Percentiles rank a stretch among this genome's conserved stretches.
These are phyloP conservation scores for Microctonus hyperodae DNA, from an alignment of 2,888 invertebrate species.

Conservation along the genomic window DNA sequence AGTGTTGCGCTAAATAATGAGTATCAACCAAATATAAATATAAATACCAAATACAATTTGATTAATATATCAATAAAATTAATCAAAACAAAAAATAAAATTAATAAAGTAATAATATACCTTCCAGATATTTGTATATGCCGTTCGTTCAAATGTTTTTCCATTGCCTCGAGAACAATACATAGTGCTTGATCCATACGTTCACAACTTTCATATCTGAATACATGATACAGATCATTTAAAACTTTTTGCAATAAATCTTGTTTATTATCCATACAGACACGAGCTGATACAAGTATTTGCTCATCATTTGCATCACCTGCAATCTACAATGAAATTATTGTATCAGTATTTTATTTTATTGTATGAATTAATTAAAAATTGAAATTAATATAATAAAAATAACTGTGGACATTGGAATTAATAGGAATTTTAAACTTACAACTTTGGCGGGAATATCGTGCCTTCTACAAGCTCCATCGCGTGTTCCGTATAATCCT, in stretches of 20 bases:
- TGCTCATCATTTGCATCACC: slow-evolving; percentile 93
- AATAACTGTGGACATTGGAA: no score
- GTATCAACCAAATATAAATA: slow-evolving; percentile 13
- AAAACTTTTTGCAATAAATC: slow-evolving; percentile 84
- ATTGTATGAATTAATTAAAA: not conserved
- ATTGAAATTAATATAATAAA: no score
- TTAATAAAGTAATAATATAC: slow-evolving; percentile 62
- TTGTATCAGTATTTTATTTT: not conserved
- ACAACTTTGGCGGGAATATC: slow-evolving; percentile 91
- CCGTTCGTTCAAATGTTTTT: slow-evolving; percentile 82
- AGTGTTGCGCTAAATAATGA: slow-evolving; percentile 79
- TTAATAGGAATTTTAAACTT: slow-evolving; percentile 53
- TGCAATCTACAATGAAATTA: slow-evolving; percentile 72
- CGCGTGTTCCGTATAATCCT: slow-evolving; percentile 88
- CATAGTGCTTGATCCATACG: slow-evolving; percentile 78
- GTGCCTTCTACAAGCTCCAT: slow-evolving; percentile 88
- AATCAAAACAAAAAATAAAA: not conserved
- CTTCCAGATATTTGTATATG: slow-evolving; percentile 93
- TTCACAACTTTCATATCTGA: slow-evolving; percentile 82
- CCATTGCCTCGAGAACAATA: slow-evolving; percentile 90
- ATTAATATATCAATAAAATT: not conserved
- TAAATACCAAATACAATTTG: no score
- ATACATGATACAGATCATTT: slow-evolving; percentile 89
- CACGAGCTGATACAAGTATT: slow-evolving; percentile 82
- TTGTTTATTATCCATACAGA: slow-evolving; percentile 81